A percentile compares a stretch with the other conserved stretches of the same genome.
Conservation (phyloP, 2,888 invertebrate genomes). For the Tiliacea aurago region DNA sequence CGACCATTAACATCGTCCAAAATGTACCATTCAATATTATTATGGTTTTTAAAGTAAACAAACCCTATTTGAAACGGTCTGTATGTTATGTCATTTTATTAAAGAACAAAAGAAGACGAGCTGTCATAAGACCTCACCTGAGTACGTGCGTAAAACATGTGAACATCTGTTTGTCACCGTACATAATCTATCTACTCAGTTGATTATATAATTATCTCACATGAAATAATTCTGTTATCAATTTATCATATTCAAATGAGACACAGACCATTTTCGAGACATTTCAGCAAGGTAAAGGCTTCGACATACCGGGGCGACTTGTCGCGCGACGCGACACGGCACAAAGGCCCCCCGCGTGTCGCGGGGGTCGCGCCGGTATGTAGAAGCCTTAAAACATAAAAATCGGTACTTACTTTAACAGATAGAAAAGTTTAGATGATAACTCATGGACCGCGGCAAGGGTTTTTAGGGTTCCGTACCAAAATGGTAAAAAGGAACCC, state of each 20-base stretch:
- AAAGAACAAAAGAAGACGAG: slow-evolving; percentile 32
- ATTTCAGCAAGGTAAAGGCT: not conserved
- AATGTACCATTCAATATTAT: slow-evolving; percentile 13
- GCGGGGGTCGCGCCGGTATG: too few species aligned
- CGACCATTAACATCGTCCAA: slow-evolving; percentile 30
- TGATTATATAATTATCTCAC: slow-evolving; percentile 22
- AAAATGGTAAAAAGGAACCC: too few species aligned
- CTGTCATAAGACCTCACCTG: slow-evolving; percentile 27
- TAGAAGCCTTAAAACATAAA: too few species aligned
- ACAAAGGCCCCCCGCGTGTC: too few species aligned
- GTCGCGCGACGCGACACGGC: too few species aligned
- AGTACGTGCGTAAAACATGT: slow-evolving; percentile 21
- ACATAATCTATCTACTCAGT: slow-evolving; percentile 6
- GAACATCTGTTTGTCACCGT: slow-evolving; percentile 25
- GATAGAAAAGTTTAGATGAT: too few species aligned
- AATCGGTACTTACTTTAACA: too few species aligned
- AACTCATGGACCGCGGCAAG: too few species aligned
- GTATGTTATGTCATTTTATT: not conserved
- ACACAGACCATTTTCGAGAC: not conserved
- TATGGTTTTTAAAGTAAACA: slow-evolving; percentile 32
- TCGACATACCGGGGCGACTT: too few species aligned
- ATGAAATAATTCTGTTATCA: not conserved
- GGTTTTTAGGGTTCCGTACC: too few species aligned
- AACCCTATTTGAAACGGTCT: not conserved
- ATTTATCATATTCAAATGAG: not conserved